These are phyloP conservation scores for Drosophila parthenogenetica DNA, from an alignment of 2,888 invertebrate species.

Conservation along the genomic window DNA sequence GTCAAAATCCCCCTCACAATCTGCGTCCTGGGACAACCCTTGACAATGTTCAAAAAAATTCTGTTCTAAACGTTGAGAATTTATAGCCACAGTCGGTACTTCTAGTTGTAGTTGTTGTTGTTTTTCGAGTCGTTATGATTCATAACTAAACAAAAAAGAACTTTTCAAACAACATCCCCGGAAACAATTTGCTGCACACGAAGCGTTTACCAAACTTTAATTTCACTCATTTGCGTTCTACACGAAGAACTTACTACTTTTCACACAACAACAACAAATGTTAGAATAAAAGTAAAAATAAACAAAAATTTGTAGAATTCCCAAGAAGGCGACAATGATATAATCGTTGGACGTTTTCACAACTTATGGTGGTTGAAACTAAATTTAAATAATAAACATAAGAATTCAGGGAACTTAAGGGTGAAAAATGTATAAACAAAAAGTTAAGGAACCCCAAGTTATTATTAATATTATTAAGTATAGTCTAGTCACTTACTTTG, in stretches of 20 bases:
- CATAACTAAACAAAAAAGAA: slow-evolving; percentile 74
- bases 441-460: background rate
- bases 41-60: slow-evolving; percentile 20
- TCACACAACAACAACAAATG: background rate
- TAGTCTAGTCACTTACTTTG: too few relatives aligned
- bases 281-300: slow-evolving; percentile 7
- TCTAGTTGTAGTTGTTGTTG: slow-evolving; percentile 30
- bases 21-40: slow-evolving; percentile 31
- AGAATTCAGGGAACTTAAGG: background rate
- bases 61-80: slow-evolving; percentile 58
- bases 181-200: slow-evolving; percentile 78
- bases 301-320: slow-evolving; percentile 9
- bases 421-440: background rate
- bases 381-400: background rate
- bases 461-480: too few relatives aligned
- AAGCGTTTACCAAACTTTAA: slow-evolving; percentile 76
- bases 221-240: slow-evolving; percentile 58
- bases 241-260: slow-evolving; percentile 19
- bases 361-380: slow-evolving; percentile 27
- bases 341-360: slow-evolving; percentile 3
- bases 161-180: slow-evolving; percentile 76
- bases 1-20: slow-evolving; percentile 21
- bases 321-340: slow-evolving; percentile 36
- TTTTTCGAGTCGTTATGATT: slow-evolving; percentile 75
- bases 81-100: slow-evolving; percentile 57